A percentile compares a stretch with the other conserved stretches of the same genome.
These are phyloP conservation scores for Icerya purchasi DNA, from an alignment of 2,888 invertebrate species.

Conservation along the genomic window DNA sequence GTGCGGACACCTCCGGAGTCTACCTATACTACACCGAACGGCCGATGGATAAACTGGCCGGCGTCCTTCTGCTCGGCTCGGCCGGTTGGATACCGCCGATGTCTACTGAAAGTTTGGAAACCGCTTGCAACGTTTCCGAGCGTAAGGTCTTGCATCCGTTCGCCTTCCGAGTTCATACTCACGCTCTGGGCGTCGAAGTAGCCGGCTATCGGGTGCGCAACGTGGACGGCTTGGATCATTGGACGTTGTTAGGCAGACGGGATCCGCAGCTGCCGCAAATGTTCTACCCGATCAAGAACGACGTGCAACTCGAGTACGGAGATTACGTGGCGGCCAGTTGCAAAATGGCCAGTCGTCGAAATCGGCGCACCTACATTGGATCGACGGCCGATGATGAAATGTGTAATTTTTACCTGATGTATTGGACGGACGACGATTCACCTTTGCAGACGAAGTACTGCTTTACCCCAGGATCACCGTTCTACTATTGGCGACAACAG, in stretches of 20 bases:
- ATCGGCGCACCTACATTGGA: conserved; percentile 1
- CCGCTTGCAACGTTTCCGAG: conserved; percentile 49
- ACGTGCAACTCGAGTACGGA: conserved; percentile 38
- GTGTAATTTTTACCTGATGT: conserved; percentile 92
- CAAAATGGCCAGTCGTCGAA: conserved; percentile 6
- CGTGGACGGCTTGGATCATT: conserved; percentile 38
- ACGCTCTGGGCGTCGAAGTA: conserved; percentile 63
- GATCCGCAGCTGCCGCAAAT: conserved; percentile 78
- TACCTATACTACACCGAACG: conserved; percentile 52
- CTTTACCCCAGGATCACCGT: conserved; percentile 63
- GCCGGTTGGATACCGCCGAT: conserved; percentile 53
- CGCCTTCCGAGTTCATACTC: conserved; percentile 87
- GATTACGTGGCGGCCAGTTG: conserved; percentile 34
- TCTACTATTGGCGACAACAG: conserved; percentile 54
- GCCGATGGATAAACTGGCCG: conserved; percentile 66
- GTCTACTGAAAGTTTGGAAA: conserved; percentile 64
- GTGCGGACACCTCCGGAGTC: conserved; percentile 66
- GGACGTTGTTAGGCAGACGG: conserved; percentile 66
- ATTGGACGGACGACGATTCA: conserved; percentile 56
- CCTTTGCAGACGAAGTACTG: conserved; percentile 61
- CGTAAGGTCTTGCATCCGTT: conserved; percentile 82
- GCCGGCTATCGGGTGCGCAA: conserved; percentile 52
- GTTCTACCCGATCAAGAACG: conserved; percentile 64
- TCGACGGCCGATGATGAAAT: conserved; percentile 74
- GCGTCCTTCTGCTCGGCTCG: conserved; percentile 74